These are phyloP conservation scores for Cryptoblepharus egeriae DNA, from an alignment of 2,797 vertebrate species.

Conservation along the genomic window DNA sequence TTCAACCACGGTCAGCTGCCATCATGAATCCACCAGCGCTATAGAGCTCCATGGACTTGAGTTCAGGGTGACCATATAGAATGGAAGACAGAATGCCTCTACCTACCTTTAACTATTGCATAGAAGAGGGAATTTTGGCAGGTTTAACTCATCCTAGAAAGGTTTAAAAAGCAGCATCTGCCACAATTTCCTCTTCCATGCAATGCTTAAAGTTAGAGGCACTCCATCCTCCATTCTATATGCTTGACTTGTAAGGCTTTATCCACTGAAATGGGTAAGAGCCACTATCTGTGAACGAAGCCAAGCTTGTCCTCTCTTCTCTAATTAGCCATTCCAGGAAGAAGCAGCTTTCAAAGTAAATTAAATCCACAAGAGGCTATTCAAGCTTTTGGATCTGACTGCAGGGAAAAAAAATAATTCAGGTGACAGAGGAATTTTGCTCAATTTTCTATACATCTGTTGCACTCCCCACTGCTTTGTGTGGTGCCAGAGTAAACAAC, in stretches of 20 bases:
- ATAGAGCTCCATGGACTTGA: background rate
- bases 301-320: conserved; percentile 39
- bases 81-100: too few species aligned
- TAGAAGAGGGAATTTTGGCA: too few species aligned
- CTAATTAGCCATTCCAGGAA: conserved; percentile 75
- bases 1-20: too few species aligned
- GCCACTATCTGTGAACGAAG: conserved; percentile 51
- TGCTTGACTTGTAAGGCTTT: background rate
- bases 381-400: conserved; percentile 39
- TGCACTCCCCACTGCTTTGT: conserved; percentile 51
- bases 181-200: too few species aligned
- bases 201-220: too few species aligned
- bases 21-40: background rate
- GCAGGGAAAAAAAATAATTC: conserved; percentile 28
- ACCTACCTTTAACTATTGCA: too few species aligned
- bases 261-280: conserved; percentile 4
- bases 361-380: conserved; percentile 48
- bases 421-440: conserved; percentile 43
- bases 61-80: too few species aligned
- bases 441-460: conserved; percentile 47
- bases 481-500: conserved; percentile 50
- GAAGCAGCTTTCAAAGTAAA: conserved; percentile 59
- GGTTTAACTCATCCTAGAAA: too few species aligned
- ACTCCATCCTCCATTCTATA: too few species aligned
- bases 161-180: too few species aligned